Conservation (phyloP, 2,797 vertebrate genomes). For the Lacerta bilineata region DNA sequence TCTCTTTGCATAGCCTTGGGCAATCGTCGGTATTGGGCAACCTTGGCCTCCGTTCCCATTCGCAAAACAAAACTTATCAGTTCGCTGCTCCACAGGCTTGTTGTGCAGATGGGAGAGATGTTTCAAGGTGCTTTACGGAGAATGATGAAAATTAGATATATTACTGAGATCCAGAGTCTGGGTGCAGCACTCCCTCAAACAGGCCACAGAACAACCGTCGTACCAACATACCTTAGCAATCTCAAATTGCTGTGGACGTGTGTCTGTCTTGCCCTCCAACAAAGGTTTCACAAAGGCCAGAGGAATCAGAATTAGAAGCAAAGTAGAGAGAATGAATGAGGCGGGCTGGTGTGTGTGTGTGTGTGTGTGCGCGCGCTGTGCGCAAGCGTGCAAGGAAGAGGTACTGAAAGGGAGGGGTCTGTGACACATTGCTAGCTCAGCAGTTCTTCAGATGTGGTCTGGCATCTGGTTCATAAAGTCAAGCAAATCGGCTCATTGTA, state of each 20-base stretch:
- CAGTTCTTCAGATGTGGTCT: slow-evolving; percentile 91
- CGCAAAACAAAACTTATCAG: neutral
- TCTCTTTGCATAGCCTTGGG: neutral
- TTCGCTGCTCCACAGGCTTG: neutral
- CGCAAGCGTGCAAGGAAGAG: neutral
- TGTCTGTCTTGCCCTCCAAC: neutral
- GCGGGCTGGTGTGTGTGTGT: neutral
- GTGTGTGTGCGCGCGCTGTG: too few species aligned
- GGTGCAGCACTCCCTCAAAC: neutral
- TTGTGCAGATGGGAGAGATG: neutral
- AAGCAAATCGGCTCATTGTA: slow-evolving; percentile 86
- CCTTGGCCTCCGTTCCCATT: neutral
- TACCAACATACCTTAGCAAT: slow-evolving; percentile 10
- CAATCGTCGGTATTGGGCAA: neutral
- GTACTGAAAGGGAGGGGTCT: slow-evolving; percentile 75
- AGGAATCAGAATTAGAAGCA: slow-evolving; percentile 51
- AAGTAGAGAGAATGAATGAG: slow-evolving; percentile 62
- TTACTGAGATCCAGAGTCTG: neutral
- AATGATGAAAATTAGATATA: neutral
- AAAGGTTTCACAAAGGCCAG: slow-evolving; percentile 39
- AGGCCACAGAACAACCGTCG: neutral
- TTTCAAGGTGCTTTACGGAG: neutral
- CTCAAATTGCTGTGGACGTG: neutral
- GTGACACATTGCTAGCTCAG: slow-evolving; percentile 83
- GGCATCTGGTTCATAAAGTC: slow-evolving; percentile 90